These are phyloP conservation scores for Armadillidium nasatum DNA, from an alignment of 1,140 invertebrate species.

Conservation along the genomic window DNA sequence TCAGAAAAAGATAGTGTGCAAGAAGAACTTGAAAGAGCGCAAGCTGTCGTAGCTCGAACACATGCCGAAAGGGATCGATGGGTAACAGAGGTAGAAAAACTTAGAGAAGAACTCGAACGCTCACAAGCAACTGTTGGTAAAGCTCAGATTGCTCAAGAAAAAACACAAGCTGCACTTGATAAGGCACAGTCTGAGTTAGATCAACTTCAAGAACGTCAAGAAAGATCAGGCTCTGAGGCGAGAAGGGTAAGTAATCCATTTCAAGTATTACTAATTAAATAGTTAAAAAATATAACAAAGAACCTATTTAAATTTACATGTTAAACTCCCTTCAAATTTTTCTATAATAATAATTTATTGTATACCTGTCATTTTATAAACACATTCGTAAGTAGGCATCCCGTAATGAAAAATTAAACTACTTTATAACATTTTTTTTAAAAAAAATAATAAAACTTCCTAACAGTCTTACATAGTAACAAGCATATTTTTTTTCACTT, in stretches of 20 bases:
- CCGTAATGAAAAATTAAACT: too few relatives aligned
- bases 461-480: too few relatives aligned
- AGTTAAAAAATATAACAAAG: too few relatives aligned
- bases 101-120: constrained; percentile 82
- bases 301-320: too few relatives aligned
- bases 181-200: constrained; percentile 87
- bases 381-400: too few relatives aligned
- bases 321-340: too few relatives aligned
- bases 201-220: constrained; percentile 76
- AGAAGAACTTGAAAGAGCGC: constrained; percentile 67
- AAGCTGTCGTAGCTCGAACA: constrained; percentile 56
- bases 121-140: constrained; percentile 82
- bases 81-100: constrained; percentile 75
- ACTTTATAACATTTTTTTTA: too few relatives aligned
- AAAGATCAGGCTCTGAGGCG: constrained; percentile 72
- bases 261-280: neutral
- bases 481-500: too few relatives aligned
- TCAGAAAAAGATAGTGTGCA: constrained; percentile 85
- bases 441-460: too few relatives aligned
- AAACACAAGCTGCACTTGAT: constrained; percentile 77
- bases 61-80: constrained; percentile 84
- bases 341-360: too few relatives aligned
- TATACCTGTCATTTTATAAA: too few relatives aligned
- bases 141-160: constrained; percentile 82
- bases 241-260: constrained; percentile 59